Base-by-base conservation (phyloP, 2,797 vertebrate species). In the Rhyacichthys aspro region DNA sequence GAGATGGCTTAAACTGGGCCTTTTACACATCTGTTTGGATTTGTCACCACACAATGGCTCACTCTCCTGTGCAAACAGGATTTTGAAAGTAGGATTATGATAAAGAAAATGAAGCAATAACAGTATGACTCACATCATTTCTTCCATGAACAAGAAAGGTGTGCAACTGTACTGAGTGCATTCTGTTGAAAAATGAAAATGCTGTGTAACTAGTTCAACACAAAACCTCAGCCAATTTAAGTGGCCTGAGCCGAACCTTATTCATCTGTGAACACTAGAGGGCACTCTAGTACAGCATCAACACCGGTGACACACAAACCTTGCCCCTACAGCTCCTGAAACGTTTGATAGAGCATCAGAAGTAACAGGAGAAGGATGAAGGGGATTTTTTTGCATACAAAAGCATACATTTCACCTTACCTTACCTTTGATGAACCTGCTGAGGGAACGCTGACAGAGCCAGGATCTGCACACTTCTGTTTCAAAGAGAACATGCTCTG, bases 201-300 rank as follows among this genome's bases (percentile, higher is more conserved):
- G 36, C 10, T 18, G 36, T 43, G 17, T 16, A 14, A 43, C 37
- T 11, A 42, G 55, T 11, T 43, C 18, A 38, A 33, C 41, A 1
- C 0, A 2, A 11, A 2, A 28, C 17, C 42, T 3, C 18, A 15
- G 16, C 9, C 23, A 28, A 28, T 6, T 28, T 2, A 6, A 28
- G 23, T 28, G 23, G 1, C 23, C 23, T 28, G 23, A 28, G 23
- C 23, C 7, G 23, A 28, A 28, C 23, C 4, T 28, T 28, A 28
- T 28, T 28, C 23, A 6, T 28, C 23, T 43, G 32, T 72, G 34
- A 66, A 72, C 90, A 89, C 67, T 73, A 91, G 90, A 83, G 86
- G 90, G 87, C 90, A 67, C 82, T 72, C 46, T 43, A 9, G 12
- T 48, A 53, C 76, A 83, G 57, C 77, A 80, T 53, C 37, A 59